Conservation (phyloP, 2,888 invertebrate genomes). For the Melieria omissa region DNA sequence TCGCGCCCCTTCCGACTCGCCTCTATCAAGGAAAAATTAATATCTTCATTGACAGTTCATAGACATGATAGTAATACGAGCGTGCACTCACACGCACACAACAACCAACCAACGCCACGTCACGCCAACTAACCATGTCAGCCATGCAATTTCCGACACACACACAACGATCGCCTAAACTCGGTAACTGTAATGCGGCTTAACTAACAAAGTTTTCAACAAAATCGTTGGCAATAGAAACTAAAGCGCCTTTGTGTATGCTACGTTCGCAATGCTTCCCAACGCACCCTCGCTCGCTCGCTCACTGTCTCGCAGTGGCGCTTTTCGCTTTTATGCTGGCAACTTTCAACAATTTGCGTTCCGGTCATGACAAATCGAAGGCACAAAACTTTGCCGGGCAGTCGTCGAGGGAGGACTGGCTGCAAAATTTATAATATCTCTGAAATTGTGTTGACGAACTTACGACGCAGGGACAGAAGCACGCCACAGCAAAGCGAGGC, state of each 20-base stretch:
- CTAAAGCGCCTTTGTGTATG: slow-evolving; percentile 19
- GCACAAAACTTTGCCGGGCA: neutral
- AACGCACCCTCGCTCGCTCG: too few relatives aligned
- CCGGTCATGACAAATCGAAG: slow-evolving; percentile 30
- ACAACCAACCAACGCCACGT: neutral
- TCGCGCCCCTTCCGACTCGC: neutral
- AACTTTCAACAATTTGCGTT: slow-evolving; percentile 28
- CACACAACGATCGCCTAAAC: neutral
- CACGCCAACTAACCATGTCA: neutral
- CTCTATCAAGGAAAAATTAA: slow-evolving; percentile 12
- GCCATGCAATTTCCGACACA: too few relatives aligned
- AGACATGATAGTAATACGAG: slow-evolving; percentile 10
- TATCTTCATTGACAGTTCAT: slow-evolving; percentile 25
- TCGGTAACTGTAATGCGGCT: slow-evolving; percentile 6
- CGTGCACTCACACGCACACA: slow-evolving; percentile 4
- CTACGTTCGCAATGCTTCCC: too few relatives aligned
- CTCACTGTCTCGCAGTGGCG: too few relatives aligned
- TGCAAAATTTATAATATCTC: neutral
- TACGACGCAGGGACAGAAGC: neutral
- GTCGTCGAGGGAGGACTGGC: slow-evolving; percentile 5
- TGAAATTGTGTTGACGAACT: slow-evolving; percentile 3
- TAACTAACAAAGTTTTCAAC: slow-evolving; percentile 24
- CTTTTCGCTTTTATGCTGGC: neutral
- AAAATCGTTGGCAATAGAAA: slow-evolving; percentile 25
- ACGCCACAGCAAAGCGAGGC: neutral